phyloP scores from a whole-genome alignment of 2,888 invertebrate species.

The Drosophila infuscata region DNA sequence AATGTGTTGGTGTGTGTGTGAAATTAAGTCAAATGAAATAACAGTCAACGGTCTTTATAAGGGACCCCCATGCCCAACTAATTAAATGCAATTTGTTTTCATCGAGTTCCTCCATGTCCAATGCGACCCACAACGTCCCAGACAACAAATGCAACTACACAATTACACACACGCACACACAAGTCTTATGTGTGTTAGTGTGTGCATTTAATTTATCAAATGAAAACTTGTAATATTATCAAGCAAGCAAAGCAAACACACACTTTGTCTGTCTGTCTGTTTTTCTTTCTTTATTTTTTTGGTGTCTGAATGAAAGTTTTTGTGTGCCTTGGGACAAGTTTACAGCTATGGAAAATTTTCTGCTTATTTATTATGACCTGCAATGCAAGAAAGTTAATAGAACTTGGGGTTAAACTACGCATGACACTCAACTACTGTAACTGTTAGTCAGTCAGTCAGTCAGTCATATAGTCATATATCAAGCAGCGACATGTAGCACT shows the following conservation, averaged over 20 bases:
- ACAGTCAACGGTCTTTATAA: conserved; percentile 44
- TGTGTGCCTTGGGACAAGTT: conserved; percentile 34
- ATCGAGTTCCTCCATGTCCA: conserved; percentile 46
- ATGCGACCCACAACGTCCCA: conserved; percentile 39
- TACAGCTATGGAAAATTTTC: conserved; percentile 40
- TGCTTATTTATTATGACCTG: conserved; percentile 35
- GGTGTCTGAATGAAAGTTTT: conserved; percentile 53
- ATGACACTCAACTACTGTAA: conserved; percentile 44
- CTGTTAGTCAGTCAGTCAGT: neutral
- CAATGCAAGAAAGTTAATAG: conserved; percentile 50
- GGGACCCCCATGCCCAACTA: conserved; percentile 50
- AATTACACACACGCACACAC: conserved; percentile 3
- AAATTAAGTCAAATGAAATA: conserved; percentile 44
- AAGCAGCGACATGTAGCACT: conserved; percentile 15
- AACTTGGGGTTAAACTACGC: conserved; percentile 53
- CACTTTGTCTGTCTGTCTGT: conserved; percentile 9
- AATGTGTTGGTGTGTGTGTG: conserved; percentile 36
- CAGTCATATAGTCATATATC: conserved; percentile 10
- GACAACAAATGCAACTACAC: conserved; percentile 36
- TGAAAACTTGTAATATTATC: conserved; percentile 49
- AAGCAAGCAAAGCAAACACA: conserved; percentile 8
- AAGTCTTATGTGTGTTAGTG: conserved; percentile 3
- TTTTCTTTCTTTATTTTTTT: neutral
- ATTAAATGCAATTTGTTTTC: conserved; percentile 77
- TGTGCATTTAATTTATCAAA: conserved; percentile 45